Percentiles rank a stretch among this genome's conserved stretches.
Evolutionary conservation across 2,797 vertebrate genomes (phyloP).

Genomic region (Erethizon dorsatum): DNA sequence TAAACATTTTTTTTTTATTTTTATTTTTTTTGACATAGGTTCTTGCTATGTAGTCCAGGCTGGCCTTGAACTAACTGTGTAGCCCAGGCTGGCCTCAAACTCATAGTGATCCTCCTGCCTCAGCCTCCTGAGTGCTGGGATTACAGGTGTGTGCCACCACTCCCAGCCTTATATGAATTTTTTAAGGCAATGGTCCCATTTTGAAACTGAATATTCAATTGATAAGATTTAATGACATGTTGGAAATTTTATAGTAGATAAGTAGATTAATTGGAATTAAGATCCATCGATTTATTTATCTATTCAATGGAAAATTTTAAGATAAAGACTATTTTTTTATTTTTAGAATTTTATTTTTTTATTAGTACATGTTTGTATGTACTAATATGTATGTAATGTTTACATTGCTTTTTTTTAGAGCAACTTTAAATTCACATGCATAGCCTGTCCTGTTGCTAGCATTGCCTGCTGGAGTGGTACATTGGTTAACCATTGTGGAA

Average conservation of each 20-base stretch:
- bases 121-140: neutral
- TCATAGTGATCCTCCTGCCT: neutral
- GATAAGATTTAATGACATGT: constrained; percentile 15
- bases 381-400: neutral
- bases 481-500: neutral
- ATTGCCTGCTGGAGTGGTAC: neutral
- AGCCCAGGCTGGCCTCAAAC: neutral
- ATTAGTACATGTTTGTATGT: neutral
- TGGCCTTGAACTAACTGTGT: neutral
- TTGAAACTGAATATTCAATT: constrained; percentile 35
- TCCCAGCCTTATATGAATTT: neutral
- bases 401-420: neutral
- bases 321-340: neutral
- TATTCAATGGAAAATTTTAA: neutral
- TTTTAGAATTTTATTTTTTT: neutral
- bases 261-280: constrained; percentile 26
- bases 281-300: neutral
- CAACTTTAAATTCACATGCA: neutral
- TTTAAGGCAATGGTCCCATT: constrained; percentile 30
- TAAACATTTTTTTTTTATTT: neutral
- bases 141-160: neutral
- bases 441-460: neutral
- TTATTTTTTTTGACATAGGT: neutral
- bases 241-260: constrained; percentile 38
- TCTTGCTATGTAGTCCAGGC: neutral